Conservation (phyloP, 2,113 vertebrate genomes). For the Symphodus melops region DNA sequence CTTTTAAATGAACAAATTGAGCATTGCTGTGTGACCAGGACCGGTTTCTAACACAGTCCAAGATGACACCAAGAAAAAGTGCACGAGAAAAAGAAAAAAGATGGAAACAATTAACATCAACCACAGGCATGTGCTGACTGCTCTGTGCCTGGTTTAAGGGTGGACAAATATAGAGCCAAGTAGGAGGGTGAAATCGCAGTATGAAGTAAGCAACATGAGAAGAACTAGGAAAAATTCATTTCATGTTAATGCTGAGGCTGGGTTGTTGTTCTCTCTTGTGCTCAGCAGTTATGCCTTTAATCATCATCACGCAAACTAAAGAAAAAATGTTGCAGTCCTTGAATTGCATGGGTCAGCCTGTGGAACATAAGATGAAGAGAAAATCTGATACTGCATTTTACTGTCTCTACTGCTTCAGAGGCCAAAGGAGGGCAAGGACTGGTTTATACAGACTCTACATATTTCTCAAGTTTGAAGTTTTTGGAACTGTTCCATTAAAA, state of each 20-base stretch:
- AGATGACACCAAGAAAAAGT: slow-evolving; percentile 5
- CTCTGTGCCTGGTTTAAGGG: slow-evolving; percentile 20
- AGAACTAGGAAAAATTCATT: neutral
- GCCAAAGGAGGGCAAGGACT: neutral
- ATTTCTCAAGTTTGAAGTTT: neutral
- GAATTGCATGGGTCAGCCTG: neutral
- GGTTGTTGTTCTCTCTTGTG: neutral
- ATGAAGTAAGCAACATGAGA: slow-evolving; percentile 12
- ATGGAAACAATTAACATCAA: slow-evolving; percentile 62
- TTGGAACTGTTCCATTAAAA: neutral
- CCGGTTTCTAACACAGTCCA: neutral
- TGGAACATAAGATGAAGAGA: slow-evolving; percentile 6
- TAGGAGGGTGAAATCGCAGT: neutral
- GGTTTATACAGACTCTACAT: neutral
- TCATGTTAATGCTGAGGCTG: slow-evolving; percentile 3
- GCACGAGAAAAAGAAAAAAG: neutral
- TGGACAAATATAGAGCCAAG: slow-evolving; percentile 31
- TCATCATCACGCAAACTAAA: neutral
- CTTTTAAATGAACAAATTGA: neutral
- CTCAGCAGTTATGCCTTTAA: neutral
- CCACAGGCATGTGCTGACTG: slow-evolving; percentile 55
- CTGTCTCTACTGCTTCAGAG: neutral
- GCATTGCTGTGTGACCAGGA: neutral
- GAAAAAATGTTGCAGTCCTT: neutral
- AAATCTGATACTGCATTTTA: neutral